These are phyloP conservation scores for Gymnoscopelus braueri DNA, from an alignment of 2,797 vertebrate species.

Conservation along the genomic window DNA sequence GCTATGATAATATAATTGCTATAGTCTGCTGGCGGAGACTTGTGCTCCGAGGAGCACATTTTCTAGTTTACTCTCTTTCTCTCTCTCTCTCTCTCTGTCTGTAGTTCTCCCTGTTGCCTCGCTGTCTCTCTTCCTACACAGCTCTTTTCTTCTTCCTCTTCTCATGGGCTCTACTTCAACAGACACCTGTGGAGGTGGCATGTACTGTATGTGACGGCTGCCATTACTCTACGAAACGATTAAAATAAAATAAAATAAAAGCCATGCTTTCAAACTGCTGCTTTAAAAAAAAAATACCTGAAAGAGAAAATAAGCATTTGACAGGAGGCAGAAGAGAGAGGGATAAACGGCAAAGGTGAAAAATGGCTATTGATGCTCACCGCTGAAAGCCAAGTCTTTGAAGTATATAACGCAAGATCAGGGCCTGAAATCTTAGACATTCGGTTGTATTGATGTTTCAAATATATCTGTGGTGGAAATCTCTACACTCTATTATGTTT, in stretches of 20 bases:
- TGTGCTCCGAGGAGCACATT: too few species aligned
- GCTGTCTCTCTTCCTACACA: slow-evolving; percentile 8
- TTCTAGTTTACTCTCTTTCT: too few species aligned
- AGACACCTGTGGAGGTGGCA: slow-evolving; percentile 40
- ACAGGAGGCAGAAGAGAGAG: background rate
- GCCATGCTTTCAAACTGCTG: slow-evolving; percentile 18
- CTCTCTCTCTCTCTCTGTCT: slow-evolving; percentile 9
- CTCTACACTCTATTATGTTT: too few species aligned
- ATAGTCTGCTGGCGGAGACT: too few species aligned
- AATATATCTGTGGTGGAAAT: too few species aligned
- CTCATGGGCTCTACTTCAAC: slow-evolving; percentile 17
- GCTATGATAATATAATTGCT: too few species aligned
- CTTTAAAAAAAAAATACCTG: slow-evolving; percentile 29
- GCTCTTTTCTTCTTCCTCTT: slow-evolving; percentile 11
- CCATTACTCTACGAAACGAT: too few species aligned
- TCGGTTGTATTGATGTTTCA: slow-evolving; percentile 31
- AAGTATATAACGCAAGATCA: slow-evolving; percentile 58
- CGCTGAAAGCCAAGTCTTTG: slow-evolving; percentile 56
- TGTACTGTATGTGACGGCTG: too few species aligned
- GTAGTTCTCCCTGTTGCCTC: background rate
- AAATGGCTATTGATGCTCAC: slow-evolving; percentile 50
- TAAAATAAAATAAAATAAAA: slow-evolving; percentile 17
- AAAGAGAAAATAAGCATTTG: slow-evolving; percentile 15
- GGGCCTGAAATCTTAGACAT: slow-evolving; percentile 49
- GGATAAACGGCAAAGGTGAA: slow-evolving; percentile 37